phyloP scores from a whole-genome alignment of 2,113 vertebrate species.

The Oxyruncus cristatus region DNA sequence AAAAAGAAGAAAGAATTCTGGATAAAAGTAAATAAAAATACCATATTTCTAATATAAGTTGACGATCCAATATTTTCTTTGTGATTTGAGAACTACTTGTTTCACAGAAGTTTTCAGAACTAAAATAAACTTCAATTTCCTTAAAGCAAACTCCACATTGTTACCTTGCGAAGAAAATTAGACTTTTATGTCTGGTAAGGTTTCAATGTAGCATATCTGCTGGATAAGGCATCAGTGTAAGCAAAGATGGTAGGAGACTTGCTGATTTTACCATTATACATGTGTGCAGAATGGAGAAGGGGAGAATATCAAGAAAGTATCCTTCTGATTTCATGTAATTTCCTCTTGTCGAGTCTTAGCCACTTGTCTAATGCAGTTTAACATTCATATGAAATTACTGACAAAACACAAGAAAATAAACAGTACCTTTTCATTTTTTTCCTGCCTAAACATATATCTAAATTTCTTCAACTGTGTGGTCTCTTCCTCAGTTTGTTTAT shows the following conservation, averaged over 20 bases:
- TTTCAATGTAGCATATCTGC: conserved; percentile 46
- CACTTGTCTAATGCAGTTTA: neutral
- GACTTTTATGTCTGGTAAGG: conserved; percentile 41
- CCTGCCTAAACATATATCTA: neutral
- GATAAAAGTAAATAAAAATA: conserved; percentile 60
- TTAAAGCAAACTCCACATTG: conserved; percentile 66
- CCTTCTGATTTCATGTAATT: neutral
- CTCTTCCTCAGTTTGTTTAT: neutral
- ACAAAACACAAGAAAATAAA: neutral
- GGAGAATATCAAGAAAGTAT: neutral
- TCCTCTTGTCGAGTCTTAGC: neutral
- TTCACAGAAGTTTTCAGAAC: conserved; percentile 42
- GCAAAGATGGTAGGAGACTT: conserved; percentile 27
- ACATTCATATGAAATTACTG: neutral
- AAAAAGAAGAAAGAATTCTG: conserved; percentile 30
- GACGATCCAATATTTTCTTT: conserved; percentile 32
- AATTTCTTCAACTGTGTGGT: neutral
- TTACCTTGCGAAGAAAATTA: conserved; percentile 54
- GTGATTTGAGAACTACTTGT: conserved; percentile 46
- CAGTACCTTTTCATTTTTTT: neutral
- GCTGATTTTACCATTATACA: neutral
- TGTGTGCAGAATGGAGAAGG: neutral
- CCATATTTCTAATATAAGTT: neutral
- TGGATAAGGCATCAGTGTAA: conserved; percentile 52
- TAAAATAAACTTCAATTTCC: conserved; percentile 66